phyloP scores from a whole-genome alignment of 2,888 invertebrate species.

The Scrobipalpa atriplicella region DNA sequence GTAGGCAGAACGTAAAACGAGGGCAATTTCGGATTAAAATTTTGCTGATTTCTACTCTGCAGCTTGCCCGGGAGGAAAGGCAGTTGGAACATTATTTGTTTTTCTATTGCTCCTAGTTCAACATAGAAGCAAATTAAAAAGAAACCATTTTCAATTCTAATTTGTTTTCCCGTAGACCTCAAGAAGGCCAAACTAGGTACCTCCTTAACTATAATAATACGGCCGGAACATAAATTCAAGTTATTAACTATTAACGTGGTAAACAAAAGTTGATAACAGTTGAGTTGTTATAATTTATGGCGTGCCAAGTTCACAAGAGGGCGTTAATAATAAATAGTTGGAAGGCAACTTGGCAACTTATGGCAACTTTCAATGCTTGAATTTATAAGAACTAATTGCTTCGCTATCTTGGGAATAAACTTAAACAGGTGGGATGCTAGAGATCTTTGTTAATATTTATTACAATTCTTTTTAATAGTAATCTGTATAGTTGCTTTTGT shows the following conservation, averaged over 20 bases:
- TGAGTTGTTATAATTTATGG: conserved; percentile 54
- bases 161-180: no score
- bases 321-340: conserved; percentile 53
- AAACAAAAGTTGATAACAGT: conserved; percentile 40
- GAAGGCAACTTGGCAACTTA: conserved; percentile 12
- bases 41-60: no score
- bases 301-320: conserved; percentile 40
- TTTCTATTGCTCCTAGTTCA: no score
- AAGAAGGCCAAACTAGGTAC: background rate
- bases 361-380: conserved; percentile 13
- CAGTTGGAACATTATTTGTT: no score
- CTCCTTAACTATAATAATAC: background rate
- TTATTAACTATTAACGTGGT: conserved; percentile 36
- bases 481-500: background rate
- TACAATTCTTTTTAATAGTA: background rate
- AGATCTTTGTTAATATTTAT: conserved; percentile 4
- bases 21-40: no score
- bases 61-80: no score
- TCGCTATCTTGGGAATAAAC: conserved; percentile 18
- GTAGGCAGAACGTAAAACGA: no score
- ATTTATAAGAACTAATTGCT: conserved; percentile 24
- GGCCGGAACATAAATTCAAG: conserved; percentile 11
- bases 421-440: conserved; percentile 5
- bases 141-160: no score
- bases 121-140: no score